phyloP scores from a whole-genome alignment of 2,888 invertebrate species.

The Eremobia ochroleuca region DNA sequence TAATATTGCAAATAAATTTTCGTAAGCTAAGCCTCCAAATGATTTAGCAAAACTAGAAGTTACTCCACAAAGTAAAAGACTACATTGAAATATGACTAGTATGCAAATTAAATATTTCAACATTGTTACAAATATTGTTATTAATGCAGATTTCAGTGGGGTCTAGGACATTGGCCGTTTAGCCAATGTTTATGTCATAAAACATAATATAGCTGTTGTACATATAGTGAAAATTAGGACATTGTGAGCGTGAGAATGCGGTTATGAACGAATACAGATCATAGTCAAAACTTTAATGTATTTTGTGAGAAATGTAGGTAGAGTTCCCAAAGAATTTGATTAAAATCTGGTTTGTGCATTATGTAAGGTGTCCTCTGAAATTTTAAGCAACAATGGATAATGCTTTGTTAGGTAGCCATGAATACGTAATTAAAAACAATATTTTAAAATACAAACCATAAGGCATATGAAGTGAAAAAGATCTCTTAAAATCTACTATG shows the following conservation, averaged over 20 bases:
- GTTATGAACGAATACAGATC: constrained; percentile 48
- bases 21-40: constrained; percentile 8
- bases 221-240: constrained; percentile 33
- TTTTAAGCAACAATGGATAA: background rate
- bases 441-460: background rate
- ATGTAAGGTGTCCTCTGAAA: background rate
- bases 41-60: constrained; percentile 13
- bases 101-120: constrained; percentile 40
- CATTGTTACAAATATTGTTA: constrained; percentile 31
- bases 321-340: constrained; percentile 40
- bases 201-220: constrained; percentile 14
- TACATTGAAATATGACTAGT: constrained; percentile 37
- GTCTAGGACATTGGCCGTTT: constrained; percentile 29
- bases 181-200: constrained; percentile 26
- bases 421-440: background rate
- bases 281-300: constrained; percentile 37
- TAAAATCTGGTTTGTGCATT: background rate
- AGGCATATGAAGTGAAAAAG: background rate
- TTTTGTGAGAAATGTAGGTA: constrained; percentile 54
- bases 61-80: constrained; percentile 28
- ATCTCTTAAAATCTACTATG: background rate
- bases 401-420: background rate
- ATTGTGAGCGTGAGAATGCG: constrained; percentile 54
- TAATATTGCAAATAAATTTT: constrained; percentile 34
- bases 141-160: background rate